Evolutionary conservation across 2,888 invertebrate species (phyloP).

Genomic region (Colletes collaris): DNA sequence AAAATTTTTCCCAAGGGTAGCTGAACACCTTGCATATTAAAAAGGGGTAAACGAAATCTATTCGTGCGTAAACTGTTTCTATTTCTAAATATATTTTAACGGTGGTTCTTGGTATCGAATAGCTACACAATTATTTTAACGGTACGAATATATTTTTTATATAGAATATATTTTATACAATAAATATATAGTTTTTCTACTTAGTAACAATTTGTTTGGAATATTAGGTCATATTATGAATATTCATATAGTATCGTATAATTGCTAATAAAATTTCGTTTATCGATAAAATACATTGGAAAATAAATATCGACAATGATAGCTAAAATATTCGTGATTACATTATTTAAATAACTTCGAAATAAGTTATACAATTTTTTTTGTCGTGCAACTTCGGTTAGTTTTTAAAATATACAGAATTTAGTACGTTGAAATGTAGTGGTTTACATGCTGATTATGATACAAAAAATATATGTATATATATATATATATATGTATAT

Average conservation of each 20-base stretch:
- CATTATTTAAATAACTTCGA: not conserved
- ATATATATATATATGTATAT: not conserved
- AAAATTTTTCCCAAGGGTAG: no score
- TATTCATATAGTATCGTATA: slow-evolving; percentile 37
- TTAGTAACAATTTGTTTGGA: slow-evolving; percentile 65
- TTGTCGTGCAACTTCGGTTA: not conserved
- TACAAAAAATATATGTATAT: slow-evolving; percentile 8
- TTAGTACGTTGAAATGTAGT: slow-evolving; percentile 11
- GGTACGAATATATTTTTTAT: slow-evolving; percentile 65
- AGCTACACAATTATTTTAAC: slow-evolving; percentile 43
- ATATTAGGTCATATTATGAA: slow-evolving; percentile 57
- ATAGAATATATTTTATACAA: slow-evolving; percentile 72
- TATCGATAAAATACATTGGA: slow-evolving; percentile 37
- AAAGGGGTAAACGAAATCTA: no score
- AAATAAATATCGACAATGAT: slow-evolving; percentile 14
- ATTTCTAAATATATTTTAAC: no score
- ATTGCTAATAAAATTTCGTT: slow-evolving; percentile 42
- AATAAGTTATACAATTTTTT: slow-evolving; percentile 7
- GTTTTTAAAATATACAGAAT: slow-evolving; percentile 4
- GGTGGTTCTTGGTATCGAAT: no score
- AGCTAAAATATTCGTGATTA: not conserved
- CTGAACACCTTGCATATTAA: no score
- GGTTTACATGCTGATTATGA: not conserved
- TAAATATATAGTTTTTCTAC: slow-evolving; percentile 72
- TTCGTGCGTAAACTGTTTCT: no score